Base-by-base conservation (phyloP, 1,140 invertebrate species). In the Pogonomyrmex californicus region DNA sequence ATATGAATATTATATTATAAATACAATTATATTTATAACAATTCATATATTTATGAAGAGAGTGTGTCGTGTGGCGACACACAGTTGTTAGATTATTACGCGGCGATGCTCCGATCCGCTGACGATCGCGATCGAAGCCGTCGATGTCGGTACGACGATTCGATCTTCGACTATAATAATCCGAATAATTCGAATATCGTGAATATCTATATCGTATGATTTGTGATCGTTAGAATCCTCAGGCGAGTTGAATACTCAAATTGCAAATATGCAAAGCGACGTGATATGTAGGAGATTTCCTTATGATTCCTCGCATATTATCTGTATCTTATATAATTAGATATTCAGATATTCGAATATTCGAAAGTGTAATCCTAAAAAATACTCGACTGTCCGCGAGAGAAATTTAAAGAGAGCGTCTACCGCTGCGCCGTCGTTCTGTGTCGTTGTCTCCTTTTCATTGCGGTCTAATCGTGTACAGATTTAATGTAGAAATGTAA, bases 1-100 rank as follows among this genome's bases (percentile, higher is more conserved):
- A 92, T 81, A 90, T 58, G 86, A 88, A n/a, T n/a, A n/a, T n/a
- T n/a, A n/a, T n/a, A 91, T 91, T 91, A 92, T 89, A 75, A 83
- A 66, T 66, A 66, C 44, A 66, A n/a, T n/a, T 66, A 41, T 38
- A 65, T 60, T 9, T 30, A 58, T 30, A 58, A n/a, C n/a, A n/a
- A n/a, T n/a, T n/a, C 12, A 56, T 56, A 54, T 56, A n/a, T n/a
- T 77, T 87, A 79, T 66, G 81, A 82, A 63, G 83, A 85, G 49
- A 87, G n/a, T n/a, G n/a, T n/a, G n/a, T n/a, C 51, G 78, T 79
- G 85, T 75, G 60, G 41, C 38, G 51, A 90, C 71, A 73, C 86
- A 87, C 62, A 14, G 62, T 91, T 91, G 90, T 91, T 89, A 91
- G 82, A 78, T 83, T 91, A 86, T 87, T 76, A 78, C 49, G 71